Evolutionary conservation across 92 coral and sea anemone genomes (phyloP).

Genomic region (Diadumene lineata): DNA sequence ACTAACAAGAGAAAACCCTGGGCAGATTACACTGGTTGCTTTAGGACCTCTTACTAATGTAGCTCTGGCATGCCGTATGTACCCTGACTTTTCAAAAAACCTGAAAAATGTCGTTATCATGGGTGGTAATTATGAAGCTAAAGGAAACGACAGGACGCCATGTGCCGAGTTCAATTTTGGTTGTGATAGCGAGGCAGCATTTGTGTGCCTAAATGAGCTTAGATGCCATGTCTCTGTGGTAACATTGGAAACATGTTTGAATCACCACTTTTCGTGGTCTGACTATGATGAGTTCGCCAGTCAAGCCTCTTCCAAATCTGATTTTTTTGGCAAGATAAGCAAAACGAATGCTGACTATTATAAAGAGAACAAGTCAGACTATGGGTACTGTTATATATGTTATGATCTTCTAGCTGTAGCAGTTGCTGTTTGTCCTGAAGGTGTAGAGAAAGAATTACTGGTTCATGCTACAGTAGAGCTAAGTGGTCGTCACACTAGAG

Average conservation of each 20-base stretch:
- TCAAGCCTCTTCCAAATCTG: constrained; percentile 52
- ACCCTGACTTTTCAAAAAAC: constrained; percentile 70
- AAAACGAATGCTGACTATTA: too few species aligned
- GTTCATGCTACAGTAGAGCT: constrained; percentile 86
- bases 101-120: constrained; percentile 58
- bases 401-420: constrained; percentile 80
- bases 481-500: constrained; percentile 72
- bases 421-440: constrained; percentile 67
- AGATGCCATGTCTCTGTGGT: constrained; percentile 57
- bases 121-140: constrained; percentile 94
- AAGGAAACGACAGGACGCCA: constrained; percentile 72
- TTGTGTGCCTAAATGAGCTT: constrained; percentile 64
- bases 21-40: constrained; percentile 73
- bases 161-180: constrained; percentile 96
- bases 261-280: constrained; percentile 61
- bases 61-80: constrained; percentile 87
- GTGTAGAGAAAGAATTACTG: constrained; percentile 47
- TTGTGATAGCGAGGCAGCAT: constrained; percentile 94
- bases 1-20: constrained; percentile 65
- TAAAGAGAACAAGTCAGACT: constrained; percentile 55
- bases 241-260: constrained; percentile 82
- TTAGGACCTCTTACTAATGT: constrained; percentile 88
- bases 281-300: constrained; percentile 61
- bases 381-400: constrained; percentile 48
- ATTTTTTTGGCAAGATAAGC: constrained; percentile 65